phyloP scores from a whole-genome alignment of 1,140 invertebrate species.

The Aphaenogaster ashmeadi region DNA sequence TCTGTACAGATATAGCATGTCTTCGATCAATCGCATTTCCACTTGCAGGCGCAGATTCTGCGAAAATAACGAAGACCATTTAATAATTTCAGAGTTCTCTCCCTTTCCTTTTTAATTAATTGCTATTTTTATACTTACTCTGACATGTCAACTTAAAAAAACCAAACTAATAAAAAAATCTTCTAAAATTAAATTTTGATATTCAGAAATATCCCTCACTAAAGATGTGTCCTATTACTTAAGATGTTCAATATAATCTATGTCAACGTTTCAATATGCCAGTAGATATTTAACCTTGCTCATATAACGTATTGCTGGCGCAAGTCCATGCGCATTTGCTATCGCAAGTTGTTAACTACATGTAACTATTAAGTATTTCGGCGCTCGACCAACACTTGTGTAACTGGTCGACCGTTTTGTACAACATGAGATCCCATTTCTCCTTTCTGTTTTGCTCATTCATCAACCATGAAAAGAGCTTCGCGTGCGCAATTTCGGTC shows the following conservation, averaged over 20 bases:
- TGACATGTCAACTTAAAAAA: not conserved
- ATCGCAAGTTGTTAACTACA: conserved; percentile 46
- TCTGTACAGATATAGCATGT: conserved; percentile 12
- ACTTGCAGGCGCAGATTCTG: not conserved
- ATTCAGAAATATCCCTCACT: not conserved
- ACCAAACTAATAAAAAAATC: not conserved
- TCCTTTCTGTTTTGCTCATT: conserved; percentile 64
- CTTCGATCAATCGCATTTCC: conserved; percentile 17
- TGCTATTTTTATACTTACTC: not conserved
- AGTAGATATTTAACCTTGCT: conserved; percentile 1
- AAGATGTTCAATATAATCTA: not conserved
- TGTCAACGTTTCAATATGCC: not conserved
- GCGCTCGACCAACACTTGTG: conserved; percentile 20
- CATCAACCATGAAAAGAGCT: conserved; percentile 66
- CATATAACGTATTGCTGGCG: not conserved
- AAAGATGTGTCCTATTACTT: not conserved
- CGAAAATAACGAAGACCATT: not conserved
- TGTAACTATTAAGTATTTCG: conserved; percentile 57
- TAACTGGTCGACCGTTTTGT: conserved; percentile 50
- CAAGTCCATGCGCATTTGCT: not conserved
- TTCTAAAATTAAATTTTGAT: not conserved
- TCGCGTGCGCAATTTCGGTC: conserved; percentile 61
- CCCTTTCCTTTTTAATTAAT: not conserved
- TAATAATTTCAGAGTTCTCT: not conserved
- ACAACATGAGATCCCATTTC: conserved; percentile 54